Conservation (phyloP, 2,888 invertebrate species). For the Eutolmus rufibarbis region DNA sequence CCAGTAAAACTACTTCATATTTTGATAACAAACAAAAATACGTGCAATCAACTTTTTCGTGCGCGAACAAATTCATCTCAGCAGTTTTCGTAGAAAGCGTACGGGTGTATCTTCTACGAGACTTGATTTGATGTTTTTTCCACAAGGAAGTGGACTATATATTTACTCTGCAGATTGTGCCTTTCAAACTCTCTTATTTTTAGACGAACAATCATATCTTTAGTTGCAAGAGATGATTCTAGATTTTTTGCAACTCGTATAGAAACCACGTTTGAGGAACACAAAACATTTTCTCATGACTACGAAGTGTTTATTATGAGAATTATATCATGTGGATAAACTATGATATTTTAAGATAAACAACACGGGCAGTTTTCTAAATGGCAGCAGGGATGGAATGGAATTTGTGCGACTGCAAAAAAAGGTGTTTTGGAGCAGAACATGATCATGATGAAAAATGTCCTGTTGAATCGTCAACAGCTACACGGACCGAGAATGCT, state of each 20-base stretch:
- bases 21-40: background rate
- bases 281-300: background rate
- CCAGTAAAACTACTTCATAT: background rate
- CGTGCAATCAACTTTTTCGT: background rate
- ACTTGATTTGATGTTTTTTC: background rate
- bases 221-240: background rate
- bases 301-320: background rate
- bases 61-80: background rate
- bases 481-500: background rate
- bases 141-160: background rate
- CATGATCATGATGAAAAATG: background rate
- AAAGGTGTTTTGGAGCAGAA: background rate
- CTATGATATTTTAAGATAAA: background rate
- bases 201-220: background rate
- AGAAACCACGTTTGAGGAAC: background rate
- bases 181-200: background rate
- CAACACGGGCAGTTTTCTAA: background rate
- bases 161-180: background rate
- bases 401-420: background rate
- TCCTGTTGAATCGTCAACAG: background rate
- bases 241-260: background rate
- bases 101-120: background rate
- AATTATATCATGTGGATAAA: background rate
- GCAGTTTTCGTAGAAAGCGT: background rate
- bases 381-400: background rate